Percentiles rank a stretch among this genome's conserved stretches.
phyloP scores from a whole-genome alignment of 1,140 invertebrate genomes.

The Plutomurus gul region DNA sequence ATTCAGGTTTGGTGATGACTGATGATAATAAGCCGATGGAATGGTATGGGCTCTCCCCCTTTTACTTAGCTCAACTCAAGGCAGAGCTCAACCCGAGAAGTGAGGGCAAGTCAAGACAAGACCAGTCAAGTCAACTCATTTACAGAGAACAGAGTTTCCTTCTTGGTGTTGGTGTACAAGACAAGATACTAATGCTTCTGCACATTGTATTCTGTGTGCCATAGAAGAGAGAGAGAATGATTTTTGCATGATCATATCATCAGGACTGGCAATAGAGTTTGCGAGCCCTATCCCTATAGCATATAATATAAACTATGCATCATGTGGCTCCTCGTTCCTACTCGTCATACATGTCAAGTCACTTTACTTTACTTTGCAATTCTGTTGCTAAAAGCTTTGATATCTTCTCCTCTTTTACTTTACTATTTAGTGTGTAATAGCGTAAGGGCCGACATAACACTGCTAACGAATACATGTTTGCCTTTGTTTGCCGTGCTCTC shows the following conservation, averaged over 20 bases:
- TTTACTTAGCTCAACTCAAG: not conserved
- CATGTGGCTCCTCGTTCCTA: no score
- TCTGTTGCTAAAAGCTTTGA: slow-evolving; percentile 17
- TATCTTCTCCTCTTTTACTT: not conserved
- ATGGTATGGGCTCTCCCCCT: not conserved
- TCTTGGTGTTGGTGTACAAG: not conserved
- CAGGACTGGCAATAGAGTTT: no score
- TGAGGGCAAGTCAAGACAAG: not conserved
- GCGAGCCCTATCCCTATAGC: no score
- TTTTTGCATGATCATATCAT: slow-evolving; percentile 32
- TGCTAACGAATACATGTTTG: not conserved
- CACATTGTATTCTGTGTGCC: not conserved
- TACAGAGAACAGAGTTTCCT: not conserved
- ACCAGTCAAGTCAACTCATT: slow-evolving; percentile 15
- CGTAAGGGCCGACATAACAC: not conserved
- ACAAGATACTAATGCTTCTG: not conserved
- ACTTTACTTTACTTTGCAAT: not conserved
- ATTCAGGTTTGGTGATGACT: slow-evolving; percentile 41
- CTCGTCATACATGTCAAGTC: no score
- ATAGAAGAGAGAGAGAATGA: not conserved
- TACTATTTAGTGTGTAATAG: not conserved
- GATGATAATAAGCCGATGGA: slow-evolving; percentile 32
- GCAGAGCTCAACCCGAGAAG: not conserved
- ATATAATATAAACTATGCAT: no score
- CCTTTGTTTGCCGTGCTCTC: no score